phyloP scores from a whole-genome alignment of 1,140 invertebrate species.

The Achroia grisella region DNA sequence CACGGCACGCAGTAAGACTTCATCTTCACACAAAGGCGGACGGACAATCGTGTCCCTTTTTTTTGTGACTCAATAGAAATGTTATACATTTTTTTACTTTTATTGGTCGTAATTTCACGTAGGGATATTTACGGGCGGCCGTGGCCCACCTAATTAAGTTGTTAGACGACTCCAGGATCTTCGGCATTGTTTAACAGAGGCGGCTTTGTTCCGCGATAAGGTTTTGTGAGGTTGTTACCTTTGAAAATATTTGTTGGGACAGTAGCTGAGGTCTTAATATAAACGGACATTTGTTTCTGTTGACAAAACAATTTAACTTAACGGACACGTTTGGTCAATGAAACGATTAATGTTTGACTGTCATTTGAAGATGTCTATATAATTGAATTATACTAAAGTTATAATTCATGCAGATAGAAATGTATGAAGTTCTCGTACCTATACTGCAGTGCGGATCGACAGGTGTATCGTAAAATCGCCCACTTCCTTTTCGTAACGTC shows the following conservation, averaged over 20 bases:
- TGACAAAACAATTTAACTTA: no score
- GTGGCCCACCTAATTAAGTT: conserved; percentile 69
- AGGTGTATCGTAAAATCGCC: conserved; percentile 30
- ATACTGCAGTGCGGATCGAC: conserved; percentile 7
- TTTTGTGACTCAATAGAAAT: conserved; percentile 70
- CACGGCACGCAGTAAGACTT: conserved; percentile 42
- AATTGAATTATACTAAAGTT: no score
- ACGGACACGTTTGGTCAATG: no score
- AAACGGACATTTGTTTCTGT: conserved; percentile 5
- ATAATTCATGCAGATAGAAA: no score
- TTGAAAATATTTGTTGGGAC: conserved; percentile 46
- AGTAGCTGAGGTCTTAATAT: conserved; percentile 36
- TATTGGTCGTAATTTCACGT: conserved; percentile 71
- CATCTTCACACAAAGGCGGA: conserved; percentile 55
- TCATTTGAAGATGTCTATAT: no score
- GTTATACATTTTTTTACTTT: conserved; percentile 68
- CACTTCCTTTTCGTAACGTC: conserved; percentile 18
- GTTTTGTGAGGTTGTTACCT: conserved; percentile 32
- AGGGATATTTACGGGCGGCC: conserved; percentile 66
- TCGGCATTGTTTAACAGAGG: conserved; percentile 56
- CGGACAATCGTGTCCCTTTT: conserved; percentile 63
- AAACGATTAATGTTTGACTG: no score
- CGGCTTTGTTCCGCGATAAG: conserved; percentile 45
- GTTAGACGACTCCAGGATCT: conserved; percentile 53
- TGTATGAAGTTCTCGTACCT: no score